Conservation (phyloP, 2,888 invertebrate species). For the Beris morrisii region DNA sequence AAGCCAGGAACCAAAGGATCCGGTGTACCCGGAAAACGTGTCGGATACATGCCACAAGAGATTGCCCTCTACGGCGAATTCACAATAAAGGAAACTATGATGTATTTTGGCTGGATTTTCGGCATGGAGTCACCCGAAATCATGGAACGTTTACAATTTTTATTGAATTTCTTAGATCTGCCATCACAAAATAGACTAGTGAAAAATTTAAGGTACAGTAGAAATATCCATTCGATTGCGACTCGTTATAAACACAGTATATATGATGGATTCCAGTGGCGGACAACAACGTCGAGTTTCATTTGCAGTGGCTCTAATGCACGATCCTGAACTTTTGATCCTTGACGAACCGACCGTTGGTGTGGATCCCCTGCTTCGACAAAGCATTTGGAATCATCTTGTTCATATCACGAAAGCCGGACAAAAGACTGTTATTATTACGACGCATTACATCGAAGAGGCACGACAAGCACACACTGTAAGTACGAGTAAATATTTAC, state of each 20-base stretch:
- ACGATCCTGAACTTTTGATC: slow-evolving; percentile 88
- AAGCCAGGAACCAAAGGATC: slow-evolving; percentile 87
- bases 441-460: slow-evolving; percentile 95
- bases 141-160: slow-evolving; percentile 76
- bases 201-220: slow-evolving; percentile 69
- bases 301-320: slow-evolving; percentile 89
- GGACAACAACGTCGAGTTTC: slow-evolving; percentile 90
- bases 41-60: slow-evolving; percentile 98
- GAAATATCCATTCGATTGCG: neutral
- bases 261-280: slow-evolving; percentile 63
- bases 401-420: slow-evolving; percentile 87
- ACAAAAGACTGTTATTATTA: slow-evolving; percentile 89
- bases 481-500: slow-evolving; percentile 50
- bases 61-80: slow-evolving; percentile 90
- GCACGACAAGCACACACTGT: slow-evolving; percentile 88
- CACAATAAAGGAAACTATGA: slow-evolving; percentile 91
- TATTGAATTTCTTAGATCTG: slow-evolving; percentile 86
- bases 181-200: slow-evolving; percentile 82
- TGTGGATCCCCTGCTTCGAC: slow-evolving; percentile 85
- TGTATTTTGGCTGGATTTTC: slow-evolving; percentile 95
- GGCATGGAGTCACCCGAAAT: slow-evolving; percentile 87
- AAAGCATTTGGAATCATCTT: slow-evolving; percentile 93
- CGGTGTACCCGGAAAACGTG: slow-evolving; percentile 88
- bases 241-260: neutral
- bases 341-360: slow-evolving; percentile 93